Percentiles rank a stretch among this genome's conserved stretches.
Evolutionary conservation across 2,888 invertebrate species (phyloP).

Genomic region (Allophyes oxyacanthae): DNA sequence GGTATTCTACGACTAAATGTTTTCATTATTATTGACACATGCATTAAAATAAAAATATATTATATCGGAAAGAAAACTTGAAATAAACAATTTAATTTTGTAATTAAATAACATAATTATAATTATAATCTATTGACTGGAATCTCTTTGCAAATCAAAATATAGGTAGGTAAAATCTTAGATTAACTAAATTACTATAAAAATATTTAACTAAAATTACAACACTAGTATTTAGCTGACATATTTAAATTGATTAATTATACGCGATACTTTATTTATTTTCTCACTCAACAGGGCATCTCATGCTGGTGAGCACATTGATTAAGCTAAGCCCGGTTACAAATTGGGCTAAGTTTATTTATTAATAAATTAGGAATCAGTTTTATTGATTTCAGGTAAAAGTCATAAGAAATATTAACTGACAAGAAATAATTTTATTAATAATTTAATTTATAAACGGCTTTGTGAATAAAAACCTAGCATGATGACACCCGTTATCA

Average conservation of each 20-base stretch:
- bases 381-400: constrained; percentile 2
- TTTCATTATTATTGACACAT: constrained; percentile 83
- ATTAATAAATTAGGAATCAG: constrained; percentile 5
- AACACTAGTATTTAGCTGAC: constrained; percentile 22
- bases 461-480: constrained; percentile 18
- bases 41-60: constrained; percentile 73
- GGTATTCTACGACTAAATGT: constrained; percentile 85
- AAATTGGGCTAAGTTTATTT: constrained; percentile 23
- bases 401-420: neutral
- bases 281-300: constrained; percentile 47
- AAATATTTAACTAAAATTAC: constrained; percentile 29
- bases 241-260: constrained; percentile 27
- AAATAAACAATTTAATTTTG: constrained; percentile 50
- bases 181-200: constrained; percentile 37
- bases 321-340: constrained; percentile 4
- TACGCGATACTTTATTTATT: constrained; percentile 24
- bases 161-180: constrained; percentile 47
- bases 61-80: constrained; percentile 42
- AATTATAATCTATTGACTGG: constrained; percentile 62
- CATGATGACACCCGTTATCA: constrained; percentile 42
- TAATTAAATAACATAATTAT: constrained; percentile 62
- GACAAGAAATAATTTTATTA: neutral
- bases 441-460: neutral
- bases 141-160: constrained; percentile 65
- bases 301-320: constrained; percentile 33